A percentile compares a stretch with the other conserved stretches of the same genome.
Evolutionary conservation across 2,797 vertebrate genomes (phyloP).

Genomic region (Atherinosoma microstoma): DNA sequence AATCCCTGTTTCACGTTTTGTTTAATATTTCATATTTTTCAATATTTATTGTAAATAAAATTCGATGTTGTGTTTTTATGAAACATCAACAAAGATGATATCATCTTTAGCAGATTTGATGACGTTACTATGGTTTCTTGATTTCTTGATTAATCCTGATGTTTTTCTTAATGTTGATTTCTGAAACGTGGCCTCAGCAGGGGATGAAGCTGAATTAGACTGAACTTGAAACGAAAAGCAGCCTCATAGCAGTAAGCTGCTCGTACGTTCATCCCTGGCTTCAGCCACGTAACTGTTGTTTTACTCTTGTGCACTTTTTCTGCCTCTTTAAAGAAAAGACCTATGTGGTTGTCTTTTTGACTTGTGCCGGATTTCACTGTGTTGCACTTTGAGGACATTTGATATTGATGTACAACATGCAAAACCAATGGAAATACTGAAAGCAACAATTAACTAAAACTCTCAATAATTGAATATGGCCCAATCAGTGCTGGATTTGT

Average conservation of each 20-base stretch:
- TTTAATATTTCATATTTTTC: neutral
- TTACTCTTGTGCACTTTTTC: conserved; percentile 60
- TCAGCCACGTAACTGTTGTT: conserved; percentile 26
- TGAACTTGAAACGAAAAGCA: conserved; percentile 6
- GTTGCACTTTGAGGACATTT: conserved; percentile 40
- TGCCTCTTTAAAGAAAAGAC: conserved; percentile 62
- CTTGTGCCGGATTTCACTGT: conserved; percentile 13
- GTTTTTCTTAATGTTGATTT: conserved; percentile 18
- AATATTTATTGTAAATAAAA: neutral
- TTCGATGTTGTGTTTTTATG: conserved; percentile 6
- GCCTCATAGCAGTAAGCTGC: neutral
- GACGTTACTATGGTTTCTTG: conserved; percentile 10
- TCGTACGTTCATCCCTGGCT: neutral
- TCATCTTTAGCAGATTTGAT: conserved; percentile 25
- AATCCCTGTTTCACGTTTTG: neutral
- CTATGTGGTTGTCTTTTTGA: conserved; percentile 47
- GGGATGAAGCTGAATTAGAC: conserved; percentile 2
- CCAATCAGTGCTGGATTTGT: conserved; percentile 13
- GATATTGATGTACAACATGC: conserved; percentile 30
- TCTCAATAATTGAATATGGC: conserved; percentile 3
- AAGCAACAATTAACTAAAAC: conserved; percentile 11
- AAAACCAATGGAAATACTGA: conserved; percentile 9
- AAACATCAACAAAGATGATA: conserved; percentile 24
- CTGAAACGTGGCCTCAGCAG: conserved; percentile 16
- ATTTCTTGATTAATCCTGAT: conserved; percentile 11